A percentile compares a stretch with the other conserved stretches of the same genome.
Evolutionary conservation across 64 coral and sea anemone species (phyloP).

Genomic region (Porites australiensis): DNA sequence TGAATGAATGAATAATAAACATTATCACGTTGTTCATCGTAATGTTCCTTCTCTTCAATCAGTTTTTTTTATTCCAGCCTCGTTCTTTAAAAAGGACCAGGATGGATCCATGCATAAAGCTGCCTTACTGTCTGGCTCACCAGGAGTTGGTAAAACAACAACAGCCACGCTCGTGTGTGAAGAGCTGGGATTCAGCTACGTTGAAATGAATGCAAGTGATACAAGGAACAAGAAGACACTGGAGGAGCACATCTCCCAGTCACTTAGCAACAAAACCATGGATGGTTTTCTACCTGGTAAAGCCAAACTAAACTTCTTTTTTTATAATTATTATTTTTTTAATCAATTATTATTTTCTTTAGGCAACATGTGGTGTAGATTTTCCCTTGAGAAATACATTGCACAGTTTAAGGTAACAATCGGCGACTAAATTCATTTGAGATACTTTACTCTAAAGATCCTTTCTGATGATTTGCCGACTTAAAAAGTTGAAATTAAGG

Average conservation of each 20-base stretch:
- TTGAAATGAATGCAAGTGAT: slow-evolving; percentile 99
- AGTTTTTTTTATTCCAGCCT: slow-evolving; percentile 27
- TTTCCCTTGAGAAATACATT: too few species aligned
- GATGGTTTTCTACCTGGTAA: slow-evolving; percentile 67
- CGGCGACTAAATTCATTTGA: too few species aligned
- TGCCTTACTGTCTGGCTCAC: slow-evolving; percentile 86
- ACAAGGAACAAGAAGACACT: slow-evolving; percentile 92
- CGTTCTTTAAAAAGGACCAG: slow-evolving; percentile 90
- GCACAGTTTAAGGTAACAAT: too few species aligned
- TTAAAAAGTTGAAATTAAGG: too few species aligned
- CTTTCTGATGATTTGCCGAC: too few species aligned
- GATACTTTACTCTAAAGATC: too few species aligned
- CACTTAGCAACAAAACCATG: slow-evolving; percentile 89
- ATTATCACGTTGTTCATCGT: not conserved
- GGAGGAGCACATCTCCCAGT: slow-evolving; percentile 72
- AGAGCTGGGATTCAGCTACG: slow-evolving; percentile 87
- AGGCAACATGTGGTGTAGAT: too few species aligned
- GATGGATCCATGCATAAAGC: slow-evolving; percentile 87
- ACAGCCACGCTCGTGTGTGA: slow-evolving; percentile 90
- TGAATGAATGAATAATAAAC: too few species aligned
- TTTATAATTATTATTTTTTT: too few species aligned
- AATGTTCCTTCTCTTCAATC: not conserved
- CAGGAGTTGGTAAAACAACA: slow-evolving; percentile 97
- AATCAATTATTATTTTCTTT: too few species aligned
- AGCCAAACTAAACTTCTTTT: too few species aligned